These are phyloP conservation scores for Heliconius congener DNA, from an alignment of 1,140 invertebrate species.

Conservation along the genomic window DNA sequence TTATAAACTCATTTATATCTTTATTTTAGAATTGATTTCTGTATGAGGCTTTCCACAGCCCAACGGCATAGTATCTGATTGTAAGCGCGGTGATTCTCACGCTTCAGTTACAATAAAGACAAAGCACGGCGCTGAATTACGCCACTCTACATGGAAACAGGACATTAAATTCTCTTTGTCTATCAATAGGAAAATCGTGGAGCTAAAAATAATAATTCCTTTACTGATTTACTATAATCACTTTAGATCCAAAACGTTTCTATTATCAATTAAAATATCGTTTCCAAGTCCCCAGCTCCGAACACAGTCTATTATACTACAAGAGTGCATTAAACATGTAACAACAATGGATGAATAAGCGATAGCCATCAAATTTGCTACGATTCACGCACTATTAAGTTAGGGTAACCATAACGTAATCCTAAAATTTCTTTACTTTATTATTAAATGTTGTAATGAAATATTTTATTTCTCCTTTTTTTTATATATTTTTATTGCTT, in stretches of 20 bases:
- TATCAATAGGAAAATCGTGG: no score
- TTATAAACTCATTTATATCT: neutral
- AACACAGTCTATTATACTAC: slow-evolving; percentile 4
- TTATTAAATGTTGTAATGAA: neutral
- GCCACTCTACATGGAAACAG: no score
- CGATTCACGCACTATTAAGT: slow-evolving; percentile 42
- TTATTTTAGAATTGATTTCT: neutral
- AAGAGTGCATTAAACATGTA: slow-evolving; percentile 7
- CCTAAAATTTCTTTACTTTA: neutral
- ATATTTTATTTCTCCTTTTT: neutral
- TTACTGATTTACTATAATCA: no score
- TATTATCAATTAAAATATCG: slow-evolving; percentile 18
- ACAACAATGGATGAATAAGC: slow-evolving; percentile 47
- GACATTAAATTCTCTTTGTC: no score
- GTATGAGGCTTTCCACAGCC: no score
- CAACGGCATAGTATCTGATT: no score
- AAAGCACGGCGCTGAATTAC: no score
- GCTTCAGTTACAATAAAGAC: no score
- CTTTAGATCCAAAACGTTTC: neutral
- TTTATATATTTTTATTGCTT: neutral
- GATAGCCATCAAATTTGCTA: slow-evolving; percentile 61
- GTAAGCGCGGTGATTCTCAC: no score
- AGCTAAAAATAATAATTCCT: no score
- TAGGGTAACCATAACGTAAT: slow-evolving; percentile 44
- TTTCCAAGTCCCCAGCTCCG: neutral